Percentiles rank a stretch among this genome's conserved stretches.
Evolutionary conservation across 2,113 vertebrate species (phyloP).

Genomic region (Atrichornis clamosus): DNA sequence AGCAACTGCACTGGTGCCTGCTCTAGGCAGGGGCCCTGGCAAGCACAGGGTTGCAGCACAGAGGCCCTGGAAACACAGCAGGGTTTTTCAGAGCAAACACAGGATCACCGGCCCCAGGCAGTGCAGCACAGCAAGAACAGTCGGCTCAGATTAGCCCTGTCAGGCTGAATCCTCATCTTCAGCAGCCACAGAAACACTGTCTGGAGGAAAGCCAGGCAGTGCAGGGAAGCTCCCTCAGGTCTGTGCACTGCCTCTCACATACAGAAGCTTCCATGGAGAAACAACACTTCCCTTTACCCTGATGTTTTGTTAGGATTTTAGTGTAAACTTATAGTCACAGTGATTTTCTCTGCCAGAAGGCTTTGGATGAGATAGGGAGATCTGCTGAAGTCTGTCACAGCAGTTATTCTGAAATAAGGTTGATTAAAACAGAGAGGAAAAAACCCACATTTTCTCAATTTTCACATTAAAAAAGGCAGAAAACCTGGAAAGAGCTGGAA

Average conservation of each 20-base stretch:
- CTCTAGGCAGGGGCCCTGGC: background rate
- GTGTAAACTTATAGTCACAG: background rate
- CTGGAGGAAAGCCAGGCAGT: background rate
- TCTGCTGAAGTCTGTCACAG: background rate
- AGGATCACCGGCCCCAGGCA: background rate
- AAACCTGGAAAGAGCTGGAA: background rate
- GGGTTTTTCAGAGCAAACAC: background rate
- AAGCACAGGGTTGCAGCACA: background rate
- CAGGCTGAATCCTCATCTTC: background rate
- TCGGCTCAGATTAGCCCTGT: background rate
- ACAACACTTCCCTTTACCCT: background rate
- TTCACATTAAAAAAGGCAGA: background rate
- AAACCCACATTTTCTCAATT: background rate
- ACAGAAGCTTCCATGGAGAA: background rate
- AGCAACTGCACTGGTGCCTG: fast-evolving
- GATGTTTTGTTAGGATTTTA: background rate
- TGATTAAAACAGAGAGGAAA: background rate
- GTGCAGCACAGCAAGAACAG: background rate
- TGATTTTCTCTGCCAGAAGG: background rate
- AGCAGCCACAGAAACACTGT: background rate
- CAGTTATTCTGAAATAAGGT: background rate
- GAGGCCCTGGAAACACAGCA: background rate
- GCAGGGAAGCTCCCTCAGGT: background rate
- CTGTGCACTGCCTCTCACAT: background rate
- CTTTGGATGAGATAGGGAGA: background rate